Conservation (phyloP, 2,113 vertebrate genomes). For the Shinisaurus crocodilurus region DNA sequence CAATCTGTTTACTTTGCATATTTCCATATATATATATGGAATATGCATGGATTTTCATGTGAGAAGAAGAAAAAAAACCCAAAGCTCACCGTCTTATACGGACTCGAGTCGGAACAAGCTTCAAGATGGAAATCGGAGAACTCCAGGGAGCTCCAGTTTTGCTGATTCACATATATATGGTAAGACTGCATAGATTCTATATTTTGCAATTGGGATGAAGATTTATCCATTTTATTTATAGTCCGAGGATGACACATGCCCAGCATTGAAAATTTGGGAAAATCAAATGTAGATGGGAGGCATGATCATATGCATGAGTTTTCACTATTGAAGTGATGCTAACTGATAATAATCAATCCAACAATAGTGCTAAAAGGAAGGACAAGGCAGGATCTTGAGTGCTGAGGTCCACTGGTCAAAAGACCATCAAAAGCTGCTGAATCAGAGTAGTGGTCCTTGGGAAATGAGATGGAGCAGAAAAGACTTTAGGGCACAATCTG, state of each 20-base stretch:
- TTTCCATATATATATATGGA: constrained; percentile 62
- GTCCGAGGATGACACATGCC: constrained; percentile 58
- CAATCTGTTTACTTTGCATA: constrained; percentile 67
- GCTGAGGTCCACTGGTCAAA: constrained; percentile 12
- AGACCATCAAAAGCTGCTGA: constrained; percentile 11
- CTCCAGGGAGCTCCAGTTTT: too few species aligned
- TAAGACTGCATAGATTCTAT: constrained; percentile 54
- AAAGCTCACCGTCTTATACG: too few species aligned
- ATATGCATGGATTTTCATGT: too few species aligned
- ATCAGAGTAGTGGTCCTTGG: not conserved
- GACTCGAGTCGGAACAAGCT: too few species aligned
- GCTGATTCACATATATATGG: constrained; percentile 1
- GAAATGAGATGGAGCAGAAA: not conserved
- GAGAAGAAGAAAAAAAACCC: too few species aligned
- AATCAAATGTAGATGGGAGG: constrained; percentile 21
- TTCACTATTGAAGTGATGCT: constrained; percentile 56
- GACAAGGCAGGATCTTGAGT: constrained; percentile 12
- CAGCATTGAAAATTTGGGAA: constrained; percentile 60
- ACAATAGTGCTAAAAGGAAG: not conserved
- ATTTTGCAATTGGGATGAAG: constrained; percentile 65
- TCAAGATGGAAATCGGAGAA: too few species aligned
- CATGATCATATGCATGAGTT: constrained; percentile 67
- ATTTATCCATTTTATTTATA: constrained; percentile 72
- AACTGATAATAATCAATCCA: constrained; percentile 29
- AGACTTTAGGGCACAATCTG: too few species aligned